Base-by-base conservation (phyloP, 2,888 invertebrate species). In the Rhyacophila evoluta region DNA sequence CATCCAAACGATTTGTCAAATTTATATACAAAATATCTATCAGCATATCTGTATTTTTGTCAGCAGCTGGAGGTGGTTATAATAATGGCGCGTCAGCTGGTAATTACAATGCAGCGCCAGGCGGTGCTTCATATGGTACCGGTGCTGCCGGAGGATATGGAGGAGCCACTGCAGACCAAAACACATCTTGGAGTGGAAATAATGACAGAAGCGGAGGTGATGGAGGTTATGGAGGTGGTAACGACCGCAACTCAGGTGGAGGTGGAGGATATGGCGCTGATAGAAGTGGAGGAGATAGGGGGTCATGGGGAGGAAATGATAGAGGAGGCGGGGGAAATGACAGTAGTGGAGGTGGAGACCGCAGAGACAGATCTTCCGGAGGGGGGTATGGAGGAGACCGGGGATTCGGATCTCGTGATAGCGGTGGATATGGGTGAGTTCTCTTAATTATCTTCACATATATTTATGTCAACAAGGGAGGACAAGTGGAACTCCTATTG, bases 341-440 rank as follows among this genome's bases (percentile, higher is more conserved):
- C 84, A 87, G 78, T 86, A 89, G 80, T 72, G 86, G 86, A 15
- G 83, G 84, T 1, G 84, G 74, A 1, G 76, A 74, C 12, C 71
- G 86, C 82, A 68, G 81, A 78, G 74, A 79, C 78, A 68, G 82
- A 77, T 27, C 70, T 10, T 91, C 91, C 86, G 90, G 91, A 85
- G 85, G 86, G 1, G 81, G 81, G 74, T 84, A 86, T 72, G 86
- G 86, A 1, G 84, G 74, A 5, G 76, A 74, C 10, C 67, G 86
- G 82, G 69, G 81, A 78, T 72, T 79, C 79, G 71, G 82, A 79
- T 27, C 70, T n/a, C 39, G 70, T 8, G 68, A 79, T n/a, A n/a
- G n/a, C 85, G 87, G 89, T 75, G 91, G 90, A 85, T 92, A 87
- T 87, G 91, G 92, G 92, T 92, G 86, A 92, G 92, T 88, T 80